These are phyloP conservation scores for Ennomos quercinarius DNA, from an alignment of 2,888 invertebrate genomes.

Conservation along the genomic window DNA sequence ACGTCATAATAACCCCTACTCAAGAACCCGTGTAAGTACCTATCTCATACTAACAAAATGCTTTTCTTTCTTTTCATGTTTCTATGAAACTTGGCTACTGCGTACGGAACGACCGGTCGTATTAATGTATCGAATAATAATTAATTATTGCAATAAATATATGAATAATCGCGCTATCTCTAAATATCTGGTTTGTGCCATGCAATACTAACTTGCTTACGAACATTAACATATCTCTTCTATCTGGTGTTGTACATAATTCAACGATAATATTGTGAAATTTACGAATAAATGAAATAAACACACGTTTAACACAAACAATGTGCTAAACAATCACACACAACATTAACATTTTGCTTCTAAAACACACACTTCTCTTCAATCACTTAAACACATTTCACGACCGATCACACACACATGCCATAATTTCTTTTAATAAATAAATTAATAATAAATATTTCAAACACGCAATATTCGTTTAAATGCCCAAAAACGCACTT, in stretches of 20 bases:
- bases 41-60: slow-evolving; percentile 80
- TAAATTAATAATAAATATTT: too few species aligned
- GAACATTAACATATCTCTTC: slow-evolving; percentile 51
- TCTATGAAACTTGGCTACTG: slow-evolving; percentile 83
- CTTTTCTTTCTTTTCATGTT: slow-evolving; percentile 86
- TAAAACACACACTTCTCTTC: too few species aligned
- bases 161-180: slow-evolving; percentile 64
- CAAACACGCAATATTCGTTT: too few species aligned
- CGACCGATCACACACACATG: too few species aligned
- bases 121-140: slow-evolving; percentile 59
- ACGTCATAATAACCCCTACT: slow-evolving; percentile 4
- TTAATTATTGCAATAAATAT: slow-evolving; percentile 43
- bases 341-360: too few species aligned
- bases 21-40: slow-evolving; percentile 56
- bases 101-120: slow-evolving; percentile 67
- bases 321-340: too few species aligned
- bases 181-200: slow-evolving; percentile 84
- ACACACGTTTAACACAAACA: too few species aligned
- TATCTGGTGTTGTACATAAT: slow-evolving; percentile 61
- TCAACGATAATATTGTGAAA: slow-evolving; percentile 38
- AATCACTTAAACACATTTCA: too few species aligned
- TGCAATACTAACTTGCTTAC: slow-evolving; percentile 81
- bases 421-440: too few species aligned
- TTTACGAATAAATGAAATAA: neutral
- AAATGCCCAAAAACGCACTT: too few species aligned